Evolutionary conservation across 2,113 vertebrate genomes (phyloP).

Genomic region (human (Homo sapiens)): DNA sequence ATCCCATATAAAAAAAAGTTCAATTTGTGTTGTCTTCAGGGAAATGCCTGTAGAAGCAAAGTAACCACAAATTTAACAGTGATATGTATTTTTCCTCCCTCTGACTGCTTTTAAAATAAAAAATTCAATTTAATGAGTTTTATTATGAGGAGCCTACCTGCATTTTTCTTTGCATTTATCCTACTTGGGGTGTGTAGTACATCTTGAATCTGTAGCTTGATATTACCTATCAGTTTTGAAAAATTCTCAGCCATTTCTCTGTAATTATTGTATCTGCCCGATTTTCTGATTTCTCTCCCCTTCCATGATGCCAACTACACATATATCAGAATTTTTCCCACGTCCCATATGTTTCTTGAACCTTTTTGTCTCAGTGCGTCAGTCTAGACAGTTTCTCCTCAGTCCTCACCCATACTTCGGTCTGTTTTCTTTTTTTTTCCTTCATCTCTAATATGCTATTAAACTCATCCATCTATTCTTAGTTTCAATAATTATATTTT

Average conservation of each 20-base stretch:
- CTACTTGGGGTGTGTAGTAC: background rate
- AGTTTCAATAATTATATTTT: background rate
- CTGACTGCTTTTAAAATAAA: background rate
- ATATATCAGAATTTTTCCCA: background rate
- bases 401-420: background rate
- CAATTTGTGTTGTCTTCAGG: background rate
- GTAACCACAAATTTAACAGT: background rate
- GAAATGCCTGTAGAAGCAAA: background rate
- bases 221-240: background rate
- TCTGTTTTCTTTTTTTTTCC: background rate
- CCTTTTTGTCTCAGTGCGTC: background rate
- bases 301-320: background rate
- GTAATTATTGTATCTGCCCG: background rate
- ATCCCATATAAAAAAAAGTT: background rate
- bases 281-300: background rate
- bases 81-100: background rate
- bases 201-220: background rate
- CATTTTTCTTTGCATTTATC: background rate
- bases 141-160: background rate
- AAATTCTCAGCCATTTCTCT: background rate
- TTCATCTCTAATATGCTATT: background rate
- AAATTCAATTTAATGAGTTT: background rate
- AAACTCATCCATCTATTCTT: background rate
- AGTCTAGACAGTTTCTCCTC: background rate
- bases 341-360: background rate